Percentiles rank a stretch among this genome's conserved stretches.
These are phyloP conservation scores for Drosophila elegans DNA, from an alignment of 1,140 invertebrate species.

Conservation along the genomic window DNA sequence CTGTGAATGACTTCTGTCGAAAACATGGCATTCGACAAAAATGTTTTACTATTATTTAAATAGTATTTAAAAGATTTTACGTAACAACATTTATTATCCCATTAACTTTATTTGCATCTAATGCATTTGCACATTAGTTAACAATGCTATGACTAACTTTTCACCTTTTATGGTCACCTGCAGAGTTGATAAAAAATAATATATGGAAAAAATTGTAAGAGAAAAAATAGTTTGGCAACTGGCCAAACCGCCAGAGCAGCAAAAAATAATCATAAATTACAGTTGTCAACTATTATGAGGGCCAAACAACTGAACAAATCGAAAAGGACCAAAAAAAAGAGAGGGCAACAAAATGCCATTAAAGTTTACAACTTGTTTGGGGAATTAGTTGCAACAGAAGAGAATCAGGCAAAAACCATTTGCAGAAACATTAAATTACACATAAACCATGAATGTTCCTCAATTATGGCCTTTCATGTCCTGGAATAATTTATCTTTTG, in stretches of 20 bases:
- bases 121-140: conserved; percentile 71
- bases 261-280: conserved; percentile 76
- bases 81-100: conserved; percentile 45
- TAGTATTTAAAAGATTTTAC: conserved; percentile 18
- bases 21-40: conserved; percentile 24
- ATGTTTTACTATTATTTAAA: conserved; percentile 20
- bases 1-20: conserved; percentile 26
- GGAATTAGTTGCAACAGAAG: conserved; percentile 36
- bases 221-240: conserved; percentile 55
- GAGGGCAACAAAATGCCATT: conserved; percentile 44
- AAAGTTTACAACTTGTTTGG: conserved; percentile 53
- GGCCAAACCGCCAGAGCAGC: conserved; percentile 53
- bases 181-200: conserved; percentile 44
- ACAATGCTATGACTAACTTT: conserved; percentile 34
- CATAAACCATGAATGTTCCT: conserved; percentile 20
- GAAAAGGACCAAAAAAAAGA: conserved; percentile 30
- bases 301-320: conserved; percentile 19
- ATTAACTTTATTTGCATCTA: conserved; percentile 37
- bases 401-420: conserved; percentile 31
- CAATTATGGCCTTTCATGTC: conserved; percentile 18
- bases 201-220: conserved; percentile 13
- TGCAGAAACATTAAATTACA: conserved; percentile 36
- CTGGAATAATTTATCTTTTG: conserved; percentile 26
- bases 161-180: conserved; percentile 30
- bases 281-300: conserved; percentile 60